Percentiles rank a stretch among this genome's conserved stretches.
phyloP scores from a whole-genome alignment of 2,888 invertebrate genomes.

The Pseudanteris insignis region DNA sequence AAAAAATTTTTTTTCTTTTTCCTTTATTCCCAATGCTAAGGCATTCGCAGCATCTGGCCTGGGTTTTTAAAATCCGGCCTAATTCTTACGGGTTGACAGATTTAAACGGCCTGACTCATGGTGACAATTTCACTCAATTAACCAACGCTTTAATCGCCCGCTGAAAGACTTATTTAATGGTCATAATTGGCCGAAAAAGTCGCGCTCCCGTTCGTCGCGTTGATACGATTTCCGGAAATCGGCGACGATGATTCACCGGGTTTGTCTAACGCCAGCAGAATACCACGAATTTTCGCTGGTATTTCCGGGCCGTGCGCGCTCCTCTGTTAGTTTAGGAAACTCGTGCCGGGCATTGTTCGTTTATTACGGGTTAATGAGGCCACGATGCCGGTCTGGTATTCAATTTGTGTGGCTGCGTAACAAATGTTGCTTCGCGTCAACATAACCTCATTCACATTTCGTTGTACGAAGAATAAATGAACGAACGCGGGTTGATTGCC shows the following conservation, averaged over 20 bases:
- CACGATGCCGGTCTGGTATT: too few relatives aligned
- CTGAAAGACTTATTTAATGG: too few relatives aligned
- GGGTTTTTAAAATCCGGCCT: too few relatives aligned
- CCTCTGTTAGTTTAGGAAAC: slow-evolving; percentile 3
- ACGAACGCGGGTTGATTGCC: slow-evolving; percentile 13
- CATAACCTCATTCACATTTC: too few relatives aligned
- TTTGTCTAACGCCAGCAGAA: too few relatives aligned
- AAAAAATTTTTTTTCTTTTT: slow-evolving; percentile 17
- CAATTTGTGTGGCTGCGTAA: too few relatives aligned
- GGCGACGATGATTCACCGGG: too few relatives aligned
- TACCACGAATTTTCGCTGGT: slow-evolving; percentile 12
- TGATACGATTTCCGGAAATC: too few relatives aligned
- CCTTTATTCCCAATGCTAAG: background rate
- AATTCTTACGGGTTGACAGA: background rate
- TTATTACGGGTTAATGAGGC: slow-evolving; percentile 7
- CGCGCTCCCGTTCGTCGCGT: too few relatives aligned
- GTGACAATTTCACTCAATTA: background rate
- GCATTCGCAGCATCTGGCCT: slow-evolving; percentile 10
- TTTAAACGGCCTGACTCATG: slow-evolving; percentile 1
- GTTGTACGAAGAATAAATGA: slow-evolving; percentile 30
- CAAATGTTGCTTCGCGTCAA: too few relatives aligned
- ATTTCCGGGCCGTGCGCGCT: slow-evolving; percentile 1
- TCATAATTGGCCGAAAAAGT: too few relatives aligned
- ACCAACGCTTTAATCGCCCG: background rate
- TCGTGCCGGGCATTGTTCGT: slow-evolving; percentile 4